A percentile compares a stretch with the other conserved stretches of the same genome.
Evolutionary conservation across 2,113 vertebrate genomes (phyloP).

Genomic region (Mastomys coucha): DNA sequence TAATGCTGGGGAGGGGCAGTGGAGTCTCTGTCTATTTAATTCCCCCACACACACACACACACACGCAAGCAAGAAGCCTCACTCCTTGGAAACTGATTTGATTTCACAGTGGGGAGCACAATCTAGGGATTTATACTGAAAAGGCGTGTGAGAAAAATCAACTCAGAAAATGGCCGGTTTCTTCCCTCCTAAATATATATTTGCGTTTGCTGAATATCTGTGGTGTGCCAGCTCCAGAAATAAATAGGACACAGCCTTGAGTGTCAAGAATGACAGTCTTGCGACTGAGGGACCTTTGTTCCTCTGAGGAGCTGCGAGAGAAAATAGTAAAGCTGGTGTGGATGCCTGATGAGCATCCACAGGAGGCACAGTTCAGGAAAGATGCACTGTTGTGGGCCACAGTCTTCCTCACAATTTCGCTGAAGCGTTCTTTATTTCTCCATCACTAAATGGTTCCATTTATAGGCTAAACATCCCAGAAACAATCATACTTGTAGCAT

Average conservation of each 20-base stretch:
- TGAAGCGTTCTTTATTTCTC: not conserved
- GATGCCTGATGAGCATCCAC: not conserved
- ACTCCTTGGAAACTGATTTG: not conserved
- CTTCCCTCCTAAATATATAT: not conserved
- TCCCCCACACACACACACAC: not conserved
- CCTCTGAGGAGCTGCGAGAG: not conserved
- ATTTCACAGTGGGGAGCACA: not conserved
- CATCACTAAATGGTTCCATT: not conserved
- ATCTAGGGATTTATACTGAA: not conserved
- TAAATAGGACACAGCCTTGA: constrained; percentile 8
- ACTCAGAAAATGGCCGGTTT: not conserved
- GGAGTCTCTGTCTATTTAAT: not conserved
- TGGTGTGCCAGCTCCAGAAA: not conserved
- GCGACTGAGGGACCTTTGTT: not conserved
- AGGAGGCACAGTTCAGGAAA: not conserved
- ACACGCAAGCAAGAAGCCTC: not conserved
- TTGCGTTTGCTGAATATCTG: not conserved
- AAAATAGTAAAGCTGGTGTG: not conserved
- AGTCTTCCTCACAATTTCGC: not conserved
- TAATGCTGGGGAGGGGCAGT: not conserved
- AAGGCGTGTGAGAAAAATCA: not conserved
- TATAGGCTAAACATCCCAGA: not conserved
- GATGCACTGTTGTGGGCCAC: not conserved
- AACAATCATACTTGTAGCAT: not conserved
- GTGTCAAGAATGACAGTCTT: not conserved